Percentiles rank a stretch among this genome's conserved stretches.
Conservation (phyloP, 2,113 vertebrate genomes). For the Bufo bufo region DNA sequence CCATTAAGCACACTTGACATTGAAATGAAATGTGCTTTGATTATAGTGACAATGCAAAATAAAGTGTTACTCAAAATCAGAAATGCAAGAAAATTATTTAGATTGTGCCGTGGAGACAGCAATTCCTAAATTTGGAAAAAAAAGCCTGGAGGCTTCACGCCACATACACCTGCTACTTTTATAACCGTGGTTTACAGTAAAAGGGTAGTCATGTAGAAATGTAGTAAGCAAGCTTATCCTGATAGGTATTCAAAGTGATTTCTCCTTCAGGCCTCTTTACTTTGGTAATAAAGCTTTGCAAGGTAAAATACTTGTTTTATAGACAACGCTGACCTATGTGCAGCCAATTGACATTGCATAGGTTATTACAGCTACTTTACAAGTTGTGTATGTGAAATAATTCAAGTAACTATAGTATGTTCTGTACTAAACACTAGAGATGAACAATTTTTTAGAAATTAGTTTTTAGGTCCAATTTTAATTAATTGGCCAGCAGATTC, state of each 20-base stretch:
- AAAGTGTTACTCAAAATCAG: neutral
- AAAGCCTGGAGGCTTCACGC: neutral
- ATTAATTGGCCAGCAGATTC: too few relatives aligned
- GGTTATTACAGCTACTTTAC: too few relatives aligned
- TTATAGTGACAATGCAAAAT: conserved; percentile 9
- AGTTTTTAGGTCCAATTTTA: too few relatives aligned
- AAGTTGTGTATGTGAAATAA: too few relatives aligned
- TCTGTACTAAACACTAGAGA: too few relatives aligned
- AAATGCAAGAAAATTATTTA: conserved; percentile 39
- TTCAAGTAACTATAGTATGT: too few relatives aligned
- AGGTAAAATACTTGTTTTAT: neutral
- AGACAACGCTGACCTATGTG: neutral
- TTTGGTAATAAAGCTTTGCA: neutral
- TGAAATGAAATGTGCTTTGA: conserved; percentile 5
- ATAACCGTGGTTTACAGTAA: neutral
- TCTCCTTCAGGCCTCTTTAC: neutral
- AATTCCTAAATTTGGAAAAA: neutral
- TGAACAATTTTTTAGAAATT: too few relatives aligned
- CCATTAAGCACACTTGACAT: neutral
- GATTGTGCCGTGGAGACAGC: neutral
- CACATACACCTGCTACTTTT: neutral
- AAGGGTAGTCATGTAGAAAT: conserved; percentile 25
- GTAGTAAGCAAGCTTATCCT: neutral
- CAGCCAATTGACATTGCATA: neutral
- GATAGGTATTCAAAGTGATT: conserved; percentile 25